phyloP scores from a whole-genome alignment of 2,113 vertebrate species.

The Cichladusa arquata region DNA sequence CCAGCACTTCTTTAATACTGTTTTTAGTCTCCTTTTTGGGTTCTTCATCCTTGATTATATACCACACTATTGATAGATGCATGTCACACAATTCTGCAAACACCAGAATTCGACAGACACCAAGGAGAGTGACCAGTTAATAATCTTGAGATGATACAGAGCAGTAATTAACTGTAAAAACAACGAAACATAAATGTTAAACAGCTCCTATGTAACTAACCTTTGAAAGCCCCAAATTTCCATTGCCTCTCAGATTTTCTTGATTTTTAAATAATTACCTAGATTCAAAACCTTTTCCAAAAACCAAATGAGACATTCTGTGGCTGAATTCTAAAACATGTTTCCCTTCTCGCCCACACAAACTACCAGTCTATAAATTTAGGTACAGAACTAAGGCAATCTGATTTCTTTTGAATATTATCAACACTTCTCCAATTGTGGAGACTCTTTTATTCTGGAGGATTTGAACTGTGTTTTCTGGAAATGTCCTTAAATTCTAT shows the following conservation, averaged over 20 bases:
- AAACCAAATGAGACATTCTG: not conserved
- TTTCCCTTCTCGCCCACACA: not conserved
- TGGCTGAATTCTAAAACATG: not conserved
- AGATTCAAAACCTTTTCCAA: not conserved
- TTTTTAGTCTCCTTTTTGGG: not conserved
- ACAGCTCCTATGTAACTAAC: not conserved
- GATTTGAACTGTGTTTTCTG: not conserved
- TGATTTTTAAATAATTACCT: not conserved
- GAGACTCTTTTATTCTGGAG: not conserved
- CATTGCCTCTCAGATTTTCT: not conserved
- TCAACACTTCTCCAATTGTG: not conserved
- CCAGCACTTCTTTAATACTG: not conserved
- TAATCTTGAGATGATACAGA: not conserved
- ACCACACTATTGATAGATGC: not conserved
- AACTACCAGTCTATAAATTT: not conserved
- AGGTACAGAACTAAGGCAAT: not conserved
- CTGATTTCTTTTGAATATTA: not conserved
- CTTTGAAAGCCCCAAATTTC: not conserved
- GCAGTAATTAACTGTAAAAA: not conserved
- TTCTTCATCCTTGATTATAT: not conserved
- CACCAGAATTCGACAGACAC: not conserved
- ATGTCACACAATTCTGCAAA: not conserved
- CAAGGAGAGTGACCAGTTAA: not conserved
- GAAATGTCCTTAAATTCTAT: not conserved
- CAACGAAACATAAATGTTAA: not conserved